phyloP scores from a whole-genome alignment of 64 coral and sea anemone genomes.

The Cladopsammia gracilis region DNA sequence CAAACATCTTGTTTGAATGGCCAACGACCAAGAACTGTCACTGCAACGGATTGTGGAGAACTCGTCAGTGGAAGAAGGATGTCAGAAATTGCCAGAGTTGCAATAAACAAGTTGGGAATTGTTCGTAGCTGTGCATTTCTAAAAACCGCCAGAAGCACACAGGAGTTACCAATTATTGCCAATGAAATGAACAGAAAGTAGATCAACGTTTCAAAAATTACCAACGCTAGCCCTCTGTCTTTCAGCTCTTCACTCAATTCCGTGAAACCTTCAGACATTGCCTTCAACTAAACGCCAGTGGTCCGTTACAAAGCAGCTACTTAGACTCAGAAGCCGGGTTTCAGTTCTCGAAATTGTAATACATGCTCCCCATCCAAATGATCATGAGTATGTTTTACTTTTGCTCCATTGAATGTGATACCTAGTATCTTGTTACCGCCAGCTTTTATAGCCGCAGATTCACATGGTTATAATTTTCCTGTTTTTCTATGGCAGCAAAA shows the following conservation, averaged over 20 bases:
- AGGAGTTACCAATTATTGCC: constrained; percentile 35
- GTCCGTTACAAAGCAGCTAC: too few species aligned
- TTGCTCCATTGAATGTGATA: too few species aligned
- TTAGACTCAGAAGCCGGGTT: too few species aligned
- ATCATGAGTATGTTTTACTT: too few species aligned
- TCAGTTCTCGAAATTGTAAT: too few species aligned
- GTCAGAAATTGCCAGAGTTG: constrained; percentile 52
- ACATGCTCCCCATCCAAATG: too few species aligned
- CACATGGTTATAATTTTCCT: too few species aligned
- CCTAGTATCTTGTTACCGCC: too few species aligned
- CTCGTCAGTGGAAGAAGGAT: constrained; percentile 42
- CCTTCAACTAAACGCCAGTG: too few species aligned
- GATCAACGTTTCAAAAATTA: constrained; percentile 2
- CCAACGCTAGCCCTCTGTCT: neutral
- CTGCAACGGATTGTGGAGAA: constrained; percentile 11
- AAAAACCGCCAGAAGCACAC: constrained; percentile 42
- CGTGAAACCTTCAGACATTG: neutral
- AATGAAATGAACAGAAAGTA: neutral
- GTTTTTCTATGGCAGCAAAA: too few species aligned
- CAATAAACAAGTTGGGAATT: constrained; percentile 53
- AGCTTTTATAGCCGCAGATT: too few species aligned
- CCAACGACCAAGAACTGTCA: constrained; percentile 19
- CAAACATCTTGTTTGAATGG: constrained; percentile 27
- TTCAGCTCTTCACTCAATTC: neutral
- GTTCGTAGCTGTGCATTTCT: constrained; percentile 46